Evolutionary conservation across 2,888 invertebrate species (phyloP), one percentile per base, ranked within the genome.

Genomic region (Tiliacea aurago): DNA sequence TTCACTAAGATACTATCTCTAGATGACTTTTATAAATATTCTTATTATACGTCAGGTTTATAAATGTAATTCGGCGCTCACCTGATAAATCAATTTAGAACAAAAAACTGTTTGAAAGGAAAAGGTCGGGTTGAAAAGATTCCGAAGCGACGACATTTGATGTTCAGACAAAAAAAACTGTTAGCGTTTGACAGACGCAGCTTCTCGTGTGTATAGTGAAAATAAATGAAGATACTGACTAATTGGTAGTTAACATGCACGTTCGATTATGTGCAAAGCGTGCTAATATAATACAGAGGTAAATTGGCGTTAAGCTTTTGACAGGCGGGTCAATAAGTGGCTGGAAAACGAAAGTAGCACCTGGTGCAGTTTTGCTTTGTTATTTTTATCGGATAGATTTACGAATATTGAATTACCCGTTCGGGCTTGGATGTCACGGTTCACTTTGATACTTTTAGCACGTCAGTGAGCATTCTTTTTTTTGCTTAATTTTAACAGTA

Each of bases 161-260:
- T 75, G 75, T 73, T 70, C 80, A 83, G 77, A 89, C 80, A 88
- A 90, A 90, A 86, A 85, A 81, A 71, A 76, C 79, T 76, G 78
- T 78, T 82, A 86, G 76, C 76, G 56, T 87, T 87, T 87, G 89
- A 87, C 87, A 88, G 87, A 86, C 86, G 76, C 78, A 85, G 76
- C 80, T 84, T 74, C 71, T 84, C 67, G n/a, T n/a, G 73, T 73
- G 61, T 51, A 47, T 70, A 70, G 70, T 75, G 80, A 84, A 88
- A 87, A 89, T 87, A 88, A 90, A 89, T 88, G 84, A 87, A 84
- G 78, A 84, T 86, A 86, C 84, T 88, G 80, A 83, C 87, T 92
- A 91, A 92, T 92, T 91, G 90, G 81, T 81, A 82, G 88, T 89
- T 87, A 90, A 86, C 87, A 88, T 79, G 82, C 83, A 83, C 70